A percentile compares a stretch with the other conserved stretches of the same genome.
These are phyloP conservation scores for Netelia inedita DNA, from an alignment of 2,888 invertebrate genomes.

Conservation along the genomic window DNA sequence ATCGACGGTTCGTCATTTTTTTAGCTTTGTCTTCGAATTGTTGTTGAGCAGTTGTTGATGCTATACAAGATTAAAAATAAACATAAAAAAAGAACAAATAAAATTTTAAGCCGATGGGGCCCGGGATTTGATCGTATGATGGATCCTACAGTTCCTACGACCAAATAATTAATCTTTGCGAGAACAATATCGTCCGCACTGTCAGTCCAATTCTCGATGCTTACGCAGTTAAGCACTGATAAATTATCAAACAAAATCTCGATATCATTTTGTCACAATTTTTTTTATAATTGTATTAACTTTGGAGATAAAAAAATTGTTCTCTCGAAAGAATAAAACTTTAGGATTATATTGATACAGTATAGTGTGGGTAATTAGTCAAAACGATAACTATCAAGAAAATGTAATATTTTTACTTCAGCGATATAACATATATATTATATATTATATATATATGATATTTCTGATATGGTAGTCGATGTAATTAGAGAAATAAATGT, in stretches of 20 bases:
- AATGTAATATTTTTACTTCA: slow-evolving; percentile 62
- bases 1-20: slow-evolving; percentile 3
- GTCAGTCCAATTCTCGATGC: not conserved
- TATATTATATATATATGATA: slow-evolving; percentile 52
- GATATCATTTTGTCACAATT: slow-evolving; percentile 6
- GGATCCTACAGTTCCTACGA: slow-evolving; percentile 46
- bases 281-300: not conserved
- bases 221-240: not conserved
- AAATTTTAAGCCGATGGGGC: slow-evolving; percentile 33
- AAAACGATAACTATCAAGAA: slow-evolving; percentile 53
- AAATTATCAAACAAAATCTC: not conserved
- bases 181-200: slow-evolving; percentile 24
- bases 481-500: slow-evolving; percentile 59
- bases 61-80: slow-evolving; percentile 19
- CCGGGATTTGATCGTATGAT: slow-evolving; percentile 10
- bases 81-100: slow-evolving; percentile 2
- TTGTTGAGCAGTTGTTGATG: slow-evolving; percentile 59
- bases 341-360: slow-evolving; percentile 11
- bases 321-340: slow-evolving; percentile 15
- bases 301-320: not conserved
- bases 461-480: slow-evolving; percentile 65
- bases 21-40: slow-evolving; percentile 29
- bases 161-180: slow-evolving; percentile 24
- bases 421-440: slow-evolving; percentile 37
- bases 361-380: slow-evolving; percentile 13